phyloP scores from a whole-genome alignment of 2,888 invertebrate species.

The Hololepta plana region DNA sequence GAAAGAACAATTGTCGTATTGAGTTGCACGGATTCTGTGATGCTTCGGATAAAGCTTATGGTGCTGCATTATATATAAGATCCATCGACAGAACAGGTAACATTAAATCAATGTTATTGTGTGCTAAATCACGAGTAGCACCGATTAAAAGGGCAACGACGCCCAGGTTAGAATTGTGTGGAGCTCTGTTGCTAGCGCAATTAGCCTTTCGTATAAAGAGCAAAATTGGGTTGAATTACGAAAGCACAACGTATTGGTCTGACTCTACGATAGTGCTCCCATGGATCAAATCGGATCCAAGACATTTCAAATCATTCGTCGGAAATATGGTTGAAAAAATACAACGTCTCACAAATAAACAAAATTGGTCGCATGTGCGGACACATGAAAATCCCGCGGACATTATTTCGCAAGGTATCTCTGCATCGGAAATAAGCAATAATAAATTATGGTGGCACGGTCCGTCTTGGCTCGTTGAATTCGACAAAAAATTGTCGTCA shows the following conservation, averaged over 20 bases:
- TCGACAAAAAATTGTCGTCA: no score
- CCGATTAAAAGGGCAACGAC: not conserved
- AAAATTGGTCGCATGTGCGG: not conserved
- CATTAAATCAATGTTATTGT: not conserved
- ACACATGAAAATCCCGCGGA: not conserved
- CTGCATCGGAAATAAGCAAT: no score
- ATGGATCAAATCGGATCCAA: not conserved
- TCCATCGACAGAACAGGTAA: not conserved
- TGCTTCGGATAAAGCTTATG: no score
- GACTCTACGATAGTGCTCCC: no score
- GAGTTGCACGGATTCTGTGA: no score
- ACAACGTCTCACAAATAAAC: not conserved
- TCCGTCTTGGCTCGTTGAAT: no score
- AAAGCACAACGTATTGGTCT: no score
- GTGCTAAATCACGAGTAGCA: slow-evolving; percentile 1
- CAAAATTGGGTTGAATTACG: no score
- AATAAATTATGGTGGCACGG: no score
- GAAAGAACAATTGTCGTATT: no score
- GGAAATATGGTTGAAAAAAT: not conserved
- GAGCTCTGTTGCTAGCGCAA: slow-evolving; percentile 1
- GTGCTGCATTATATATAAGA: not conserved
- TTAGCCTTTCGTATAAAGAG: no score
- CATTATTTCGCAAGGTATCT: not conserved
- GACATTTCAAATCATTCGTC: not conserved
- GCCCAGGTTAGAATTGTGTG: slow-evolving; percentile 1